phyloP scores from a whole-genome alignment of 2,797 vertebrate genomes.

The Paratrypauchen microcephalus region DNA sequence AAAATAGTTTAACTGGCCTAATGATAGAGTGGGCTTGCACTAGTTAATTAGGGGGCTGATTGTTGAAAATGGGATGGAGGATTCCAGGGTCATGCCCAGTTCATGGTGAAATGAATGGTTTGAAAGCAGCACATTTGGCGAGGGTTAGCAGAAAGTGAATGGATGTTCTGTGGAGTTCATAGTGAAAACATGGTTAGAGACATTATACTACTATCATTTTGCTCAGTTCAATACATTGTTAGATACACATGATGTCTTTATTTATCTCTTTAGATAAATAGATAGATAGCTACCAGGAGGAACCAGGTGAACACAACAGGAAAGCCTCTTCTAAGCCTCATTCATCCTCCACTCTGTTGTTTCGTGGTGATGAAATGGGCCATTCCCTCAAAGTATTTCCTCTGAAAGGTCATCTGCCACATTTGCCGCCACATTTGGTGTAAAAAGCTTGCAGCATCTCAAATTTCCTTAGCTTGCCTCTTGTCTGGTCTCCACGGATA shows the following conservation, averaged over 20 bases:
- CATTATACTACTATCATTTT: neutral
- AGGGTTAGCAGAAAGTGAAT: neutral
- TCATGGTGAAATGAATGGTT: neutral
- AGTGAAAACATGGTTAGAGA: neutral
- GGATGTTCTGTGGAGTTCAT: neutral
- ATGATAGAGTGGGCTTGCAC: neutral
- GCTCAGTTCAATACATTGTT: neutral
- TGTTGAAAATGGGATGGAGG: neutral
- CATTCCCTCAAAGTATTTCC: too few species aligned
- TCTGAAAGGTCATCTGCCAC: too few species aligned
- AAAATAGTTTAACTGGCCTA: slow-evolving; percentile 14
- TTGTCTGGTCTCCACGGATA: too few species aligned
- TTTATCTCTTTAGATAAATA: neutral
- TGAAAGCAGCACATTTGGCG: neutral
- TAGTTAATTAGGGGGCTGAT: neutral
- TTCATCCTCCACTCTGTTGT: too few species aligned
- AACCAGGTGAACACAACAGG: too few species aligned
- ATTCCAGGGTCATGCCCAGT: neutral
- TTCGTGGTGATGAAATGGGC: too few species aligned
- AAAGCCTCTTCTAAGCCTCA: too few species aligned
- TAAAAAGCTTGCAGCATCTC: too few species aligned
- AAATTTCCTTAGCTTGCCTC: too few species aligned
- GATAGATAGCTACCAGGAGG: too few species aligned
- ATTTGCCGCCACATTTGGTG: too few species aligned
- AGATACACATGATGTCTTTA: neutral